Conservation (phyloP, 2,888 invertebrate genomes). For the Melikaiella ostensackeni region DNA sequence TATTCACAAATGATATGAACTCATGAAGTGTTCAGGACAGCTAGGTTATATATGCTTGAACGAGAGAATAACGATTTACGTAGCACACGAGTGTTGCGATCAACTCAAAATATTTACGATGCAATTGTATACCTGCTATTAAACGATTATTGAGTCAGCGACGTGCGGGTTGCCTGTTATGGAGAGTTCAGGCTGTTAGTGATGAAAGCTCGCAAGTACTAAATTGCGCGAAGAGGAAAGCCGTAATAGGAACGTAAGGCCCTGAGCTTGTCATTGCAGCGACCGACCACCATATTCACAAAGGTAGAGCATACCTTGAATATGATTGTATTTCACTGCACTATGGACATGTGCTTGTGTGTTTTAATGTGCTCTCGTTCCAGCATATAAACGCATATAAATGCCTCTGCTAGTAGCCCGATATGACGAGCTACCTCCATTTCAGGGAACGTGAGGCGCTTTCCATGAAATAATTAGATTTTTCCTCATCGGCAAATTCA, state of each 20-base stretch:
- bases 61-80: too few species aligned
- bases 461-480: constrained; percentile 58
- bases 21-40: neutral
- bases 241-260: constrained; percentile 48
- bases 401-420: neutral
- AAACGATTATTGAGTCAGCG: constrained; percentile 58
- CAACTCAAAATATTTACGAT: constrained; percentile 51
- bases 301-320: neutral
- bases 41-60: too few species aligned
- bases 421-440: constrained; percentile 49
- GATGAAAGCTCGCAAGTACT: constrained; percentile 48
- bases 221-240: constrained; percentile 50
- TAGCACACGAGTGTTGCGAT: neutral
- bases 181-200: neutral
- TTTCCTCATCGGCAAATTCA: constrained; percentile 55
- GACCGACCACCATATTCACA: neutral
- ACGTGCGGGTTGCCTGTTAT: constrained; percentile 23
- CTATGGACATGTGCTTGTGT: neutral
- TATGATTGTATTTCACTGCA: neutral
- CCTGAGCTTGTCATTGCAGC: neutral
- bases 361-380: neutral
- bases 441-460: constrained; percentile 47
- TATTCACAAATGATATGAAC: neutral
- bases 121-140: constrained; percentile 52
- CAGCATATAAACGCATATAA: neutral